A percentile compares a stretch with the other conserved stretches of the same genome.
These are phyloP conservation scores for Chaunax sp. DNA, from an alignment of 2,797 vertebrate genomes.

Conservation along the genomic window DNA sequence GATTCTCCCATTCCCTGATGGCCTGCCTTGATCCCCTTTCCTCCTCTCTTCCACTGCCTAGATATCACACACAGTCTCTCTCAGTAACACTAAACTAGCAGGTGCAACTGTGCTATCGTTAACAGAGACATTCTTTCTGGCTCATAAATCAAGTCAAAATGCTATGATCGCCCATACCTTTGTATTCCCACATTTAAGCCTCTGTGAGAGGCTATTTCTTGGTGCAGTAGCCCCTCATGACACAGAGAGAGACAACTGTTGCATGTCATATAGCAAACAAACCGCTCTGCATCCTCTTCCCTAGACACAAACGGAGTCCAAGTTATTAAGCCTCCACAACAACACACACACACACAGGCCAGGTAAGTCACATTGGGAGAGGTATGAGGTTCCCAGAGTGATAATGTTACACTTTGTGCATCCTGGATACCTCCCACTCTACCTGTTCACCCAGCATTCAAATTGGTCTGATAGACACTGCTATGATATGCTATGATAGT, in stretches of 20 bases:
- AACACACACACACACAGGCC: conserved; percentile 24
- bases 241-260: conserved; percentile 66
- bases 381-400: conserved; percentile 71
- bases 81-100: conserved; percentile 63
- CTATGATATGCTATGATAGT: no score
- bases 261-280: conserved; percentile 41
- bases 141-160: conserved; percentile 61
- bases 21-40: conserved; percentile 41
- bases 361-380: conserved; percentile 60
- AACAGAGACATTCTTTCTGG: conserved; percentile 48
- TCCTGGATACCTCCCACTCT: conserved; percentile 68
- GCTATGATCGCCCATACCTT: conserved; percentile 28
- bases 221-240: conserved; percentile 18
- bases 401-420: conserved; percentile 78
- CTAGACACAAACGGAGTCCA: conserved; percentile 40
- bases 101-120: conserved; percentile 63
- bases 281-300: conserved; percentile 38
- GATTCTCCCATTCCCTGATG: conserved; percentile 50
- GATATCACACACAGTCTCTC: conserved; percentile 3
- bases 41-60: conserved; percentile 11
- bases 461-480: conserved; percentile 55
- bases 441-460: conserved; percentile 59
- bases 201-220: conserved; percentile 48
- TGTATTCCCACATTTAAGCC: conserved; percentile 52
- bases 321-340: conserved; percentile 16